A percentile compares a stretch with the other conserved stretches of the same genome.
Conservation (phyloP, 2,797 vertebrate species). For the Enteromius thamalakanensis region DNA sequence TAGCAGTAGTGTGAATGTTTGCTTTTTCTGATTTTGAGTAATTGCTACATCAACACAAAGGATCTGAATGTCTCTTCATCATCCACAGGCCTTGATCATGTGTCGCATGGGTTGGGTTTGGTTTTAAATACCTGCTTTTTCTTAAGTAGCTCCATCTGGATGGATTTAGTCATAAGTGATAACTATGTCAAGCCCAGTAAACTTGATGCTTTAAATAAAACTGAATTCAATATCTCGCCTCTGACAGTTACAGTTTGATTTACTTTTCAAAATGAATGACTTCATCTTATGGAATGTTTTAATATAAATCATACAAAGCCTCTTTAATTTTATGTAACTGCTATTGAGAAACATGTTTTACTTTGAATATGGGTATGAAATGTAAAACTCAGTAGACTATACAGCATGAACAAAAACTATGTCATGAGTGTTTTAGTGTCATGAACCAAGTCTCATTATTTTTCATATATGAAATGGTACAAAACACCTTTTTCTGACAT, state of each 20-base stretch:
- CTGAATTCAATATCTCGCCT: slow-evolving; percentile 20
- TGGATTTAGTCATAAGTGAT: slow-evolving; percentile 13
- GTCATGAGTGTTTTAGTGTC: neutral
- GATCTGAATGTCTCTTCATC: slow-evolving; percentile 27
- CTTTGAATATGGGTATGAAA: neutral
- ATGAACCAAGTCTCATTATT: neutral
- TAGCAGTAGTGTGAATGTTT: slow-evolving; percentile 27
- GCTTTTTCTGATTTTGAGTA: slow-evolving; percentile 26
- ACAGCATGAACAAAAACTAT: neutral
- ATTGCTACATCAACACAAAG: slow-evolving; percentile 13
- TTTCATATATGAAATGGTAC: neutral
- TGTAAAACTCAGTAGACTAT: neutral
- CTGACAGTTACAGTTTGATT: neutral
- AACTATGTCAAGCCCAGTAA: slow-evolving; percentile 29
- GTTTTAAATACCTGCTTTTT: slow-evolving; percentile 16
- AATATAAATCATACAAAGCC: neutral
- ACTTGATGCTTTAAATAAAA: slow-evolving; percentile 45
- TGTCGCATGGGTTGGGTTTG: slow-evolving; percentile 9
- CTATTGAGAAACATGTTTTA: neutral
- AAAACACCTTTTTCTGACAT: no score
- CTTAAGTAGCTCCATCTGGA: slow-evolving; percentile 1
- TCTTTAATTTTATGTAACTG: neutral
- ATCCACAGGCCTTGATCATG: slow-evolving; percentile 11
- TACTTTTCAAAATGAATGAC: neutral
- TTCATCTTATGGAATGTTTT: neutral